Evolutionary conservation across 2,113 vertebrate species (phyloP), one percentile per base, ranked within the genome.

Genomic region (Peromyscus leucopus): DNA sequence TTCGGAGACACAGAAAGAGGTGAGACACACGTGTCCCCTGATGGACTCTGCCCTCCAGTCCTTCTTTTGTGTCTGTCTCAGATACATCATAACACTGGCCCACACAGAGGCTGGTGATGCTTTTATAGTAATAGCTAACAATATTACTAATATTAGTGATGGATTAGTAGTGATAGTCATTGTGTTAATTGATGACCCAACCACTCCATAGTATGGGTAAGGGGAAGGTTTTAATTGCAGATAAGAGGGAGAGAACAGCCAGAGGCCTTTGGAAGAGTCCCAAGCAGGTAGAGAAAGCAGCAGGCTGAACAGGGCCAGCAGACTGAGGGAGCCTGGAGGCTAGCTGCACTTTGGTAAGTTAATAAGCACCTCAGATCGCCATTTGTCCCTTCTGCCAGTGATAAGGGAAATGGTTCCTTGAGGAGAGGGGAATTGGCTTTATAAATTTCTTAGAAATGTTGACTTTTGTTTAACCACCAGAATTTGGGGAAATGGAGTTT

Each of bases 11-110:
- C 26, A 63, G 59, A 31, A 63, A 6, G 16, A 42, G 74, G 26
- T 13, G 10, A 46, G 75, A 48, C 2, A 13, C 9, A 11, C 0
- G 0, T 0, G 0, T 61, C 22, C 51, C 1, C 3, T 10, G 72
- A 26, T 22, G 42, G 17, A 17, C 48, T 83, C 69, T 42, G n/a
- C 78, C 0, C 15, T n/a, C 5, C 5, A 1, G 28, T 72, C 36
- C 46, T 85, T 63, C 42, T 36, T 63, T 13, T 33, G 78, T 59
- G 1, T 51, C 19, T 12, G 55, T 84, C 24, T 80, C n/a, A 13
- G 51, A 13, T 46, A 31, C 74, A 16, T 75, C 16, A 79, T 89
- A 65, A 71, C 10, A 26, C 16, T n/a, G 63, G 15, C n/a, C 36
- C n/a, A 39, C 2, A 24, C 51, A 61, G 63, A 90, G 6, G 87